phyloP scores from a whole-genome alignment of 2,113 vertebrate genomes.

The Pleuronectes platessa region DNA sequence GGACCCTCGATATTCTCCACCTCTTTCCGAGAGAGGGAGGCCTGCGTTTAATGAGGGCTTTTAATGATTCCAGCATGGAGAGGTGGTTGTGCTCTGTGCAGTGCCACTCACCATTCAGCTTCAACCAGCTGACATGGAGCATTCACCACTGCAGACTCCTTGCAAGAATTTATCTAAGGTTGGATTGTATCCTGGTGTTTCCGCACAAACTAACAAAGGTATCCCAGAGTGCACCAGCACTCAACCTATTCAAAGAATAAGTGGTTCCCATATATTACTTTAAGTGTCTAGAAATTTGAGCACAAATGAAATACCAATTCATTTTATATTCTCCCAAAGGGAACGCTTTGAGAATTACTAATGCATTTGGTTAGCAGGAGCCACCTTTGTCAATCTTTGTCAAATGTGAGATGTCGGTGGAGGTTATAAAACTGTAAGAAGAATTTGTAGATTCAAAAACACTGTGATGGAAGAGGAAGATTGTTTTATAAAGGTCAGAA shows the following conservation, averaged over 20 bases:
- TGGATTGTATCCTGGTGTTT: slow-evolving; percentile 16
- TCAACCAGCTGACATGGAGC: slow-evolving; percentile 12
- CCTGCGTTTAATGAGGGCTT: slow-evolving; percentile 14
- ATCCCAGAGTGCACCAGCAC: slow-evolving; percentile 10
- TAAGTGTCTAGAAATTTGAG: not conserved
- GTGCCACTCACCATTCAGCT: slow-evolving; percentile 29
- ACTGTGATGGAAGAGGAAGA: not conserved
- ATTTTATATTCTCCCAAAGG: not conserved
- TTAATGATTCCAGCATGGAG: not conserved
- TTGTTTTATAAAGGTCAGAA: not conserved
- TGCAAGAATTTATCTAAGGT: not conserved
- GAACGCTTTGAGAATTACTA: not conserved
- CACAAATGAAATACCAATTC: not conserved
- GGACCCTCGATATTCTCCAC: slow-evolving; percentile 8
- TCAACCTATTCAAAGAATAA: slow-evolving; percentile 19
- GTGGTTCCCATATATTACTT: slow-evolving; percentile 7
- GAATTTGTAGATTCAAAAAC: not conserved
- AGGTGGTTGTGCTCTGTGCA: slow-evolving; percentile 10
- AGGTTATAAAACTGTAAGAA: not conserved
- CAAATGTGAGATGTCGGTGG: not conserved
- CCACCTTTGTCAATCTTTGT: not conserved
- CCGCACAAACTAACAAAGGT: slow-evolving; percentile 5
- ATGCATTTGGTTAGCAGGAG: not conserved
- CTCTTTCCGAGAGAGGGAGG: slow-evolving; percentile 5
- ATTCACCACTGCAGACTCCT: slow-evolving; percentile 5